Percentiles rank a stretch among this genome's conserved stretches.
phyloP scores from a whole-genome alignment of 2,113 vertebrate genomes.

The Eptatretus burgeri region DNA sequence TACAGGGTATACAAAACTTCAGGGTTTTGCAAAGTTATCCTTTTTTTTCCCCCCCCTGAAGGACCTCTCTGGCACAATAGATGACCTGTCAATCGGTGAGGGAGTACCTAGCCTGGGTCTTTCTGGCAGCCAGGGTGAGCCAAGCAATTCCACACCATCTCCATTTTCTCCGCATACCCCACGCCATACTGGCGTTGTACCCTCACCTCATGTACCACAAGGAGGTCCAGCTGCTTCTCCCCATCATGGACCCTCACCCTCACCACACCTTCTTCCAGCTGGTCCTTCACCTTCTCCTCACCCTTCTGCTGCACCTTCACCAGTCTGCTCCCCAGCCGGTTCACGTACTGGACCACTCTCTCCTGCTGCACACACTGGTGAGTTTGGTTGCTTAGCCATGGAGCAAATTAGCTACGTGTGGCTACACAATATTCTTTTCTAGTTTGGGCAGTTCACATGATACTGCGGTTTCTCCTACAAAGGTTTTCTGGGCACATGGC shows the following conservation, averaged over 20 bases:
- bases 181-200: background rate
- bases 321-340: constrained; percentile 5
- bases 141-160: background rate
- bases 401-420: too few species aligned
- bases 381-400: background rate
- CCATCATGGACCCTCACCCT: background rate
- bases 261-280: background rate
- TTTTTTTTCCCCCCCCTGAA: background rate
- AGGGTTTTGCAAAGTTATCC: too few species aligned
- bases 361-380: background rate
- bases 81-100: constrained; percentile 2
- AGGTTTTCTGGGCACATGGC: too few species aligned
- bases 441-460: too few species aligned
- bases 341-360: background rate
- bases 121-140: background rate
- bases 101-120: background rate
- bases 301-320: background rate
- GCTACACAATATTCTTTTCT: too few species aligned
- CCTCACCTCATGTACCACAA: background rate
- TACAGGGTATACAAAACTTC: too few species aligned
- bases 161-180: constrained; percentile 1
- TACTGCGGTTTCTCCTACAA: too few species aligned
- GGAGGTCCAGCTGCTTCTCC: background rate
- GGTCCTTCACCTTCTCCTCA: constrained; percentile 5
- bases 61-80: constrained; percentile 6